Evolutionary conservation across 2,888 invertebrate genomes (phyloP).

Genomic region (Eudemis profundana): DNA sequence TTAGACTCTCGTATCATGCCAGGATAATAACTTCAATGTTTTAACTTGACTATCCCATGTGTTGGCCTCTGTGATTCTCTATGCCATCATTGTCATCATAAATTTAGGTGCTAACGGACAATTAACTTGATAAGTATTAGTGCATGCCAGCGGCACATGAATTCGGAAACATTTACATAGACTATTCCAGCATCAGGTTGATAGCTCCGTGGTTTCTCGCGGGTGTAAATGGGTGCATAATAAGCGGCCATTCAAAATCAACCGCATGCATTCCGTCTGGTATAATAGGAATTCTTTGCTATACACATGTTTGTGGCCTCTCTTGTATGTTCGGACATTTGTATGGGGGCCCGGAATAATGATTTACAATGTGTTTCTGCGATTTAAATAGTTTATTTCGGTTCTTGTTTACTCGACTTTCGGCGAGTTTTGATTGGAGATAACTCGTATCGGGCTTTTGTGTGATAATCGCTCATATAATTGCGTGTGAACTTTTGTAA

Average conservation of each 20-base stretch:
- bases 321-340: constrained; percentile 73
- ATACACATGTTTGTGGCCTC: constrained; percentile 77
- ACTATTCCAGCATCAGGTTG: constrained; percentile 47
- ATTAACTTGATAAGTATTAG: too few relatives aligned
- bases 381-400: constrained; percentile 49
- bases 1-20: too few relatives aligned
- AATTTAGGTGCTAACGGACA: too few relatives aligned
- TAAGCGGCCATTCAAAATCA: constrained; percentile 84
- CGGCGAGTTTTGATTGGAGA: constrained; percentile 38
- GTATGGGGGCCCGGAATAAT: constrained; percentile 79
- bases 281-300: constrained; percentile 79
- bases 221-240: constrained; percentile 85
- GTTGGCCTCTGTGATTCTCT: too few relatives aligned
- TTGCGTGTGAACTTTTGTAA: constrained; percentile 31
- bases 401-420: constrained; percentile 39
- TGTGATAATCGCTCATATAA: constrained; percentile 41
- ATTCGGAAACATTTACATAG: constrained; percentile 4
- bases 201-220: constrained; percentile 42
- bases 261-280: constrained; percentile 73
- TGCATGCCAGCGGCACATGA: too few relatives aligned
- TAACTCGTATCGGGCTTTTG: constrained; percentile 33
- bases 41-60: too few relatives aligned
- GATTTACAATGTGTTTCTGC: constrained; percentile 74
- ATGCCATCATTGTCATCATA: too few relatives aligned
- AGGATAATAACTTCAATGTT: too few relatives aligned